Percentiles rank a stretch among this genome's conserved stretches.
Evolutionary conservation across 2,797 vertebrate species (phyloP).

Genomic region (Tenualosa thibaudeaui): DNA sequence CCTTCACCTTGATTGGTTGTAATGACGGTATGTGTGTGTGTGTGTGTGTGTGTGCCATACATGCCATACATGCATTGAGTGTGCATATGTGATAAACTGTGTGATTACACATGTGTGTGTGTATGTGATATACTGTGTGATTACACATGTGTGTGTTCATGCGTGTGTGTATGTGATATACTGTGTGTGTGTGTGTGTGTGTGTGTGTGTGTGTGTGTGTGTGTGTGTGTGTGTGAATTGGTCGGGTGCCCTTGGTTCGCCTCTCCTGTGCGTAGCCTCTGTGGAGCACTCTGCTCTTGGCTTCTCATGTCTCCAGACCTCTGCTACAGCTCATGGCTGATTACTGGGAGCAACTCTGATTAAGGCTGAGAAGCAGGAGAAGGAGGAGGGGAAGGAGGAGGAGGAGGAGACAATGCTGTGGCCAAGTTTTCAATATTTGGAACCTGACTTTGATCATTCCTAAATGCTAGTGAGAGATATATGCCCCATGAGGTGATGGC

Average conservation of each 20-base stretch:
- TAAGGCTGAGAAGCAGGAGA: background rate
- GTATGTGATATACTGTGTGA: background rate
- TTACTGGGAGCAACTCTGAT: background rate
- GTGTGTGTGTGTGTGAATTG: background rate
- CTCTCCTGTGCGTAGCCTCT: conserved; percentile 33
- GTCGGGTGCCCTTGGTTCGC: conserved; percentile 38
- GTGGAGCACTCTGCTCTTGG: background rate
- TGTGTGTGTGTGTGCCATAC: background rate
- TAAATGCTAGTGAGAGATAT: too few relatives aligned
- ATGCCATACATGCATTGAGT: background rate
- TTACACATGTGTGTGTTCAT: background rate
- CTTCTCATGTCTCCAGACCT: background rate
- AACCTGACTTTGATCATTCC: too few relatives aligned
- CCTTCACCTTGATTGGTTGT: conserved; percentile 53
- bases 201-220: background rate
- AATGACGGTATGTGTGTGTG: conserved; percentile 31
- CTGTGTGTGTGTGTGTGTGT: background rate
- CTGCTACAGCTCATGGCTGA: background rate
- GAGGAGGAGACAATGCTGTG: background rate
- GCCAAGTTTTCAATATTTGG: too few relatives aligned
- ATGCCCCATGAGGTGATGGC: too few relatives aligned
- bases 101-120: conserved; percentile 2
- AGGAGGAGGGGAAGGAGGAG: background rate
- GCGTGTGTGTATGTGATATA: conserved; percentile 2
- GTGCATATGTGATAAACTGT: background rate